These are phyloP conservation scores for Axinella damicornis DNA, from an alignment of 37 sponge, comb jelly and placozoan genomes.

Conservation along the genomic window DNA sequence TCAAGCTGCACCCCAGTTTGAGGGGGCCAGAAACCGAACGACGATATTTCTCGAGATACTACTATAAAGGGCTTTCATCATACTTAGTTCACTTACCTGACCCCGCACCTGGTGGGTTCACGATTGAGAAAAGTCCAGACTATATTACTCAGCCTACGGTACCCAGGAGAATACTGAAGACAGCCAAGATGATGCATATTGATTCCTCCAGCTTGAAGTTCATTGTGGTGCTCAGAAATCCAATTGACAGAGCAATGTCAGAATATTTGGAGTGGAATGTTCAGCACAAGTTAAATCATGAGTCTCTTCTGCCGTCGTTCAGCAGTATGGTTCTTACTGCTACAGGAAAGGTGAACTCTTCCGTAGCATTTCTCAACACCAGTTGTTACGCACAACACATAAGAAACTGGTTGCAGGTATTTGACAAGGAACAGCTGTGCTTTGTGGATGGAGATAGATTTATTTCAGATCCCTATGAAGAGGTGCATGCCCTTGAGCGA, in stretches of 20 bases:
- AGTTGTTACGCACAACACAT: slow-evolving; percentile 79
- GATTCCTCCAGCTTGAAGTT: slow-evolving; percentile 46
- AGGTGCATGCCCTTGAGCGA: slow-evolving; percentile 51
- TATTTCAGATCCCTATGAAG: slow-evolving; percentile 62
- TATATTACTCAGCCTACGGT: slow-evolving; percentile 59
- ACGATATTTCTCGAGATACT: slow-evolving; percentile 70
- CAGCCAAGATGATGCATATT: slow-evolving; percentile 12
- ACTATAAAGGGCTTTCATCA: slow-evolving; percentile 44
- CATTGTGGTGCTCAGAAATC: slow-evolving; percentile 81
- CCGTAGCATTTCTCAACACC: slow-evolving; percentile 43
- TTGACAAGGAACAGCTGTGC: slow-evolving; percentile 70
- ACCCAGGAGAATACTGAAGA: slow-evolving; percentile 30
- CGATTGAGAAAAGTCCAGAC: slow-evolving; percentile 87
- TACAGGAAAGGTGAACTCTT: slow-evolving; percentile 22
- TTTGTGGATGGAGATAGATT: slow-evolving; percentile 83
- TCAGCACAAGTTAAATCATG: not conserved
- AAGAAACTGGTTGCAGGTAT: slow-evolving; percentile 69
- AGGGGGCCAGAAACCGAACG: slow-evolving; percentile 68
- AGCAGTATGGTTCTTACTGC: slow-evolving; percentile 35
- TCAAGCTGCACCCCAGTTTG: slow-evolving; percentile 69
- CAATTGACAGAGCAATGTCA: slow-evolving; percentile 82
- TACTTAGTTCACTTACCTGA: slow-evolving; percentile 70
- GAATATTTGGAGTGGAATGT: slow-evolving; percentile 88
- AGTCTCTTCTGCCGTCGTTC: slow-evolving; percentile 49
- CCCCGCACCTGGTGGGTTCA: not conserved